These are phyloP conservation scores for Stegostoma tigrinum DNA, from an alignment of 2,113 vertebrate genomes.

Conservation along the genomic window DNA sequence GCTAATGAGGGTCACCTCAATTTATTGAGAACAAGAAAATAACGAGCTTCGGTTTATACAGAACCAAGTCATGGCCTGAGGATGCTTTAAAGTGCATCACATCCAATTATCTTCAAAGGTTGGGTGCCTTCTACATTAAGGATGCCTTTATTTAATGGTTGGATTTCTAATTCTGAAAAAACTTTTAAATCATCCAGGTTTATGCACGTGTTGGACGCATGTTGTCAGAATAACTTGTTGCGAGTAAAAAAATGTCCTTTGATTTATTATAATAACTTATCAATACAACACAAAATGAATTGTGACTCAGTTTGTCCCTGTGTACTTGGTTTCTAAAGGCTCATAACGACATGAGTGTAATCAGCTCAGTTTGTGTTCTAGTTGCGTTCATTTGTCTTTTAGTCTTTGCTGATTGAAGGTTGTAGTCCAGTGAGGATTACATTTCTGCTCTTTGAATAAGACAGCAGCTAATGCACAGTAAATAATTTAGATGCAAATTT, in stretches of 20 bases:
- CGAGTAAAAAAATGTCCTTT: not conserved
- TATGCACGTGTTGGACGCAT: not conserved
- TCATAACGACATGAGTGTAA: not conserved
- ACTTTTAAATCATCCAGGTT: not conserved
- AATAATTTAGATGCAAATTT: slow-evolving; percentile 32
- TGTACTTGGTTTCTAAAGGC: not conserved
- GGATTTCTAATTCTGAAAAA: not conserved
- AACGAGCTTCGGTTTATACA: not conserved
- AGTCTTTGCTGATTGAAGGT: not conserved
- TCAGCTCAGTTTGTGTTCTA: not conserved
- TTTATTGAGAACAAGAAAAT: not conserved
- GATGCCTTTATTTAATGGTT: not conserved
- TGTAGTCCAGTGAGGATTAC: not conserved
- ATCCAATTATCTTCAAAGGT: not conserved
- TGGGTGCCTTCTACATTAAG: not conserved
- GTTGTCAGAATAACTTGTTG: not conserved
- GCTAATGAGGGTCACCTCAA: not conserved
- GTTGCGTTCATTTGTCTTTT: not conserved
- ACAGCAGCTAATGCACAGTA: slow-evolving; percentile 5
- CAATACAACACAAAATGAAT: not conserved
- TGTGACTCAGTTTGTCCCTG: not conserved
- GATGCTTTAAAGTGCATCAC: not conserved
- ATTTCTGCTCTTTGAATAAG: not conserved
- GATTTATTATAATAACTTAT: not conserved
- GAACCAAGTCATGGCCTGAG: not conserved